Base-by-base conservation (phyloP, 2,797 vertebrate species). In the Arnoldichthys spilopterus region DNA sequence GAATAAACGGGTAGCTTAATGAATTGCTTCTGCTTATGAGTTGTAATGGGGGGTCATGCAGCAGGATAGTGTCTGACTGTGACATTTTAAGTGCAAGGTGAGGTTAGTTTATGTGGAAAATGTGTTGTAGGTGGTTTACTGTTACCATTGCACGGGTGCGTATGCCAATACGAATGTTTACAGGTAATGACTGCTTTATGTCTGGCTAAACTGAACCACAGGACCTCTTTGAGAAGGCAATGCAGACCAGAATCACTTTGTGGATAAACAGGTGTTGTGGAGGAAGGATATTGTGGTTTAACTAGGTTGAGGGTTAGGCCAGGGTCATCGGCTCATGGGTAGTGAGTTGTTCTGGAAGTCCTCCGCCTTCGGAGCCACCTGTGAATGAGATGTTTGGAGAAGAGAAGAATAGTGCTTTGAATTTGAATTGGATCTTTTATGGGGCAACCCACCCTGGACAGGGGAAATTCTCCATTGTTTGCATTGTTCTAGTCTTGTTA, bases 401-500 rank as follows among this genome's bases (percentile, higher is more conserved):
- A 56, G 53, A 77, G 32, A 37, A 70, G 69, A 77, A 77, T 7
- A 34, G 51, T 26, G 47, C 54, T 76, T 73, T 69, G 49, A 81
- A 76, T 76, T 72, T 13, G 15, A 77, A 77, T 62, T 28, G 3
- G 6, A 16, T 58, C 69, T 70, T 78, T 82, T 51, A 77, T 61
- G 70, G 43, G 24, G 45, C 58, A 6, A 34, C 47, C n/a, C 24
- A 20, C 24, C 64, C 49, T 22, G 28, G 53, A 24, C 61, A 5
- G 7, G 26, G 15, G 37, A 76, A 58, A 40, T 18, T 45, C 63
- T 71, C 51, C 16, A 40, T 77, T 79, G 76, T 66, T 51, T 51
- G 24, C 22, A 59, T 85, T 83, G 81, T 78, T 79, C 58, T 56
- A 18, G 49, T 37, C 56, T 76, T 70, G 64, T 78, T 64, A 47